Evolutionary conservation across 2,113 vertebrate species (phyloP), one percentile per base, ranked within the genome.

Genomic region (Corythornis madagascariensis): DNA sequence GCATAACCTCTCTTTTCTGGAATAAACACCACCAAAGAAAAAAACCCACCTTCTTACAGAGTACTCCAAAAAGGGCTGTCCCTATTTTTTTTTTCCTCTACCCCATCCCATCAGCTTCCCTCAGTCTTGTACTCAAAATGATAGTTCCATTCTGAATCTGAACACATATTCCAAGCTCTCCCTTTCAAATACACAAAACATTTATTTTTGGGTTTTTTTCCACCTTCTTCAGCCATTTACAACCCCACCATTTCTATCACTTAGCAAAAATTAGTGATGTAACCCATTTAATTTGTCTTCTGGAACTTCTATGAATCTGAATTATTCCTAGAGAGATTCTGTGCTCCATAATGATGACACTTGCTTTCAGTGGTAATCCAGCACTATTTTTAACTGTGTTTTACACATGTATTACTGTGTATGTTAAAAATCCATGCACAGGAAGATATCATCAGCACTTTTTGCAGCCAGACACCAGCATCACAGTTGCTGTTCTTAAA

Each of bases 371-470:
- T 38, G 12, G 20, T 8, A 28, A 89, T 43, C 31, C 42, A 65
- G 59, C 70, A 57, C 5, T 75, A 86, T 86, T 93, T 92, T 89
- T 72, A 83, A 75, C 45, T 53, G 12, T 20, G 33, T 79, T 92
- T 86, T 70, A 22, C 31, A 63, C 19, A 67, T 9, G 21, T 42
- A 43, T 48, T 74, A 82, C 15, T 55, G 29, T 6, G 7, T 28
- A 50, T 33, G 52, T 73, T 73, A 83, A 88, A 88, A 89, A 87
- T 74, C 76, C 42, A 74, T 6, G 18, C 66, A 65, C 31, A 81
- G 48, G 28, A 88, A 77, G 88, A 73, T 47, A 40, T 42, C 63
- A 78, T 83, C 85, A 95, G 87, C 82, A 92, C 10, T 80, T 91
- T 87, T 71, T 81, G 12, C 47, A 88, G 42, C 50, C 56, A 92